Percentiles rank a stretch among this genome's conserved stretches.
These are phyloP conservation scores for Pomacea maculata DNA, from an alignment of 1,140 invertebrate genomes.

Conservation along the genomic window DNA sequence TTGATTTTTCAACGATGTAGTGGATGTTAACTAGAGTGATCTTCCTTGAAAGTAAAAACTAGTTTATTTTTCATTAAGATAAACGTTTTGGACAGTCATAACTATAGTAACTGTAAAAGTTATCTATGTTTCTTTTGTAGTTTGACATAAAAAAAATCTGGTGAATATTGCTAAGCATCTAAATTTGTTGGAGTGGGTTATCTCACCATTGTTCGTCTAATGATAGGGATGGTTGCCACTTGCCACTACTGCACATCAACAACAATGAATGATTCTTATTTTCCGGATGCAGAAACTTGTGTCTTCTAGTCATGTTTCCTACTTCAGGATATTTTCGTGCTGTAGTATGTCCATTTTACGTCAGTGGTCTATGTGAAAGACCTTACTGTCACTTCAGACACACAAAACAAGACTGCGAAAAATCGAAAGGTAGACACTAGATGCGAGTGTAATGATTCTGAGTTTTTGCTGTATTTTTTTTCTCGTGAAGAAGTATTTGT, in stretches of 20 bases:
- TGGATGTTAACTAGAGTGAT: too few species aligned
- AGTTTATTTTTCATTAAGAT: too few species aligned
- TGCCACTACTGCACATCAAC: neutral
- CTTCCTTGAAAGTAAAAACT: too few species aligned
- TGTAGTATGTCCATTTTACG: constrained; percentile 84
- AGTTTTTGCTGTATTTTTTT: neutral
- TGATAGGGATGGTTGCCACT: neutral
- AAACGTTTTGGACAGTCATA: too few species aligned
- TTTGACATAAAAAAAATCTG: neutral
- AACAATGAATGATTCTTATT: neutral
- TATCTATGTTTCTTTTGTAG: neutral
- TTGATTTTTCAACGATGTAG: too few species aligned
- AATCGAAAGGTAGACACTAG: constrained; percentile 33
- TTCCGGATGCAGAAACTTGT: neutral
- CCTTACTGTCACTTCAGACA: constrained; percentile 91
- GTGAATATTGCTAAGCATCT: neutral
- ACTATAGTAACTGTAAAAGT: too few species aligned
- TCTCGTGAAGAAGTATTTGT: neutral
- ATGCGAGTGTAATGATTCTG: neutral
- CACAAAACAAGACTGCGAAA: constrained; percentile 67
- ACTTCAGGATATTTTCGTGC: constrained; percentile 85
- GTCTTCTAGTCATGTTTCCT: constrained; percentile 76
- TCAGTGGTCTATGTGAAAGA: constrained; percentile 80
- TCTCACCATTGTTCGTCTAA: neutral
- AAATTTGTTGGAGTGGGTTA: neutral